Percentiles rank a stretch among this genome's conserved stretches.
These are phyloP conservation scores for Rhagoletis zephyria DNA, from an alignment of 1,140 invertebrate species.

Conservation along the genomic window DNA sequence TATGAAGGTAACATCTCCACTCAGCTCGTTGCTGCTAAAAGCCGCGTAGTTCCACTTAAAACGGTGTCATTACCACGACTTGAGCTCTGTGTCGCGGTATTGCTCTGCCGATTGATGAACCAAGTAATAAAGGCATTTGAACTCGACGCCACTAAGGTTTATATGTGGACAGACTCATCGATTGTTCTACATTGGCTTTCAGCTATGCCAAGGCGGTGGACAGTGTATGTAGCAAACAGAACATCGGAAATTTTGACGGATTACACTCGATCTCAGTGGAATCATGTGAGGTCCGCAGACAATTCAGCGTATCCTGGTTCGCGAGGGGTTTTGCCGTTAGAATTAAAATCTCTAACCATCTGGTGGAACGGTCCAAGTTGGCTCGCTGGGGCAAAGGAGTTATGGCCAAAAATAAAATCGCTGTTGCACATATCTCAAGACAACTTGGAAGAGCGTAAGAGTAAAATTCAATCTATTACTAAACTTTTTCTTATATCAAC, in stretches of 20 bases:
- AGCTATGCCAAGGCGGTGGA: constrained; percentile 61
- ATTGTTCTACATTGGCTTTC: constrained; percentile 66
- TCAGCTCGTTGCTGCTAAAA: constrained; percentile 57
- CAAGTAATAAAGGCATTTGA: not conserved
- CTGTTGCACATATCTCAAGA: not conserved
- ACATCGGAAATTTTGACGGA: not conserved
- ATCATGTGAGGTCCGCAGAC: constrained; percentile 52
- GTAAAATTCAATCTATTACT: not conserved
- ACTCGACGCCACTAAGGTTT: not conserved
- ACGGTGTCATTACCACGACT: constrained; percentile 59
- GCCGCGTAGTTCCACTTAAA: constrained; percentile 59
- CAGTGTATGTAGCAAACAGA: constrained; percentile 60
- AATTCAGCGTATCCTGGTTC: constrained; percentile 65
- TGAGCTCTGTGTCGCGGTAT: constrained; percentile 58
- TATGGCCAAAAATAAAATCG: constrained; percentile 8
- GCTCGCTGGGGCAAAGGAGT: constrained; percentile 5
- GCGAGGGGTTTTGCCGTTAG: not conserved
- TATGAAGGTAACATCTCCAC: not conserved
- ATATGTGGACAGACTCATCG: constrained; percentile 67
- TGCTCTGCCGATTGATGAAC: constrained; percentile 36
- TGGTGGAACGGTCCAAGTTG: constrained; percentile 64
- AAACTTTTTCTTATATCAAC: not conserved
- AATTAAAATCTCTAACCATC: constrained; percentile 55
- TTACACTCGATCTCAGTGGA: not conserved
- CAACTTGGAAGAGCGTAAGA: not conserved